Percentiles rank a stretch among this genome's conserved stretches.
These are phyloP conservation scores for Pomatorhinus ruficollis DNA, from an alignment of 2,113 vertebrate genomes.

Conservation along the genomic window DNA sequence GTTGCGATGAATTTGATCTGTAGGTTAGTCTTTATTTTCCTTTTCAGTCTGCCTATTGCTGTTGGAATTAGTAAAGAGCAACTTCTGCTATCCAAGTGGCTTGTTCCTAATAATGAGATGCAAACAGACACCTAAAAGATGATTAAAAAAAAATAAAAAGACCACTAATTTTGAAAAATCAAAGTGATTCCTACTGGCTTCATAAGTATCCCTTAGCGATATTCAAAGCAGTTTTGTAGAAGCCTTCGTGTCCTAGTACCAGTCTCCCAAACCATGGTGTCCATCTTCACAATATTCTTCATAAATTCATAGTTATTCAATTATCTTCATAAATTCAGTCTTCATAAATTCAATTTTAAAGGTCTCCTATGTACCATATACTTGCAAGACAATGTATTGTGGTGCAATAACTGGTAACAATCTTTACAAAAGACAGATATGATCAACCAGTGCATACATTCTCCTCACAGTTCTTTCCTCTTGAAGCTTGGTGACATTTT, in stretches of 20 bases:
- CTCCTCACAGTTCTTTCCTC: slow-evolving; percentile 86
- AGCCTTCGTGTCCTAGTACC: neutral
- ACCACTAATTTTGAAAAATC: neutral
- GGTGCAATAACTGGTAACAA: neutral
- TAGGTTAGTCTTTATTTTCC: neutral
- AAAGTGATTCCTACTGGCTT: neutral
- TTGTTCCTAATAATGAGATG: neutral
- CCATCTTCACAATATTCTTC: neutral
- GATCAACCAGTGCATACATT: slow-evolving; percentile 83
- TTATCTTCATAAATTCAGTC: neutral
- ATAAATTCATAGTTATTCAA: neutral
- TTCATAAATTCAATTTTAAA: neutral
- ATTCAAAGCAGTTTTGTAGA: neutral
- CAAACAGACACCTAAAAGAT: neutral
- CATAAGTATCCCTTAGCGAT: neutral
- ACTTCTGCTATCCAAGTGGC: neutral
- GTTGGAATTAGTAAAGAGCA: neutral
- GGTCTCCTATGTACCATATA: neutral
- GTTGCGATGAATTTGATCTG: neutral
- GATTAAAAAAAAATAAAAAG: neutral
- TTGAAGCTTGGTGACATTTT: slow-evolving; percentile 82
- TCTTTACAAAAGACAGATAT: slow-evolving; percentile 86
- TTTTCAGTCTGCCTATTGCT: neutral
- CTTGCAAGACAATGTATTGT: neutral
- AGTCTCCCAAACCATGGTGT: neutral